Percentiles rank a stretch among this genome's conserved stretches.
Evolutionary conservation across 2,888 invertebrate genomes (phyloP).

Genomic region (Mythimna pallens): DNA sequence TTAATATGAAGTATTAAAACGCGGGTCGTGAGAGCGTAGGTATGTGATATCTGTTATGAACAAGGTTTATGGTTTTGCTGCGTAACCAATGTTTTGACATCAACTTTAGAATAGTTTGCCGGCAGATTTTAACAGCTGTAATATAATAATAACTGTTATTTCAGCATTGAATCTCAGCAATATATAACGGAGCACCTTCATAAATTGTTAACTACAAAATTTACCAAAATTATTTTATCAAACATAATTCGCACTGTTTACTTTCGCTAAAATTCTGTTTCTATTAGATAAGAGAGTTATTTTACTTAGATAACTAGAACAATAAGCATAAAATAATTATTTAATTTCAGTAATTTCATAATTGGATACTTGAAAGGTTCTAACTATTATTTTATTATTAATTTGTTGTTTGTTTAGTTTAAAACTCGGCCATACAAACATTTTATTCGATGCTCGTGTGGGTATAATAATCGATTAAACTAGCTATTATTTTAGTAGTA

Average conservation of each 20-base stretch:
- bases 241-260: not conserved
- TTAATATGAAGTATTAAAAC: constrained; percentile 48
- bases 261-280: constrained; percentile 7
- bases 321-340: not conserved
- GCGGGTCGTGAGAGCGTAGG: constrained; percentile 5
- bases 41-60: constrained; percentile 43
- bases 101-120: constrained; percentile 6
- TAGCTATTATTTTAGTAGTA: constrained; percentile 10
- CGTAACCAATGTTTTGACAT: constrained; percentile 24
- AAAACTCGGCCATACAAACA: constrained; percentile 3
- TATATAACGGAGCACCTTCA: not conserved
- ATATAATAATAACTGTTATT: not conserved
- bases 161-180: not conserved
- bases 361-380: constrained; percentile 30
- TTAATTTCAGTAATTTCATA: constrained; percentile 13
- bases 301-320: not conserved
- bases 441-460: constrained; percentile 1
- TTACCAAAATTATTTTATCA: not conserved
- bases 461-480: not conserved
- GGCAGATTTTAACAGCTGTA: constrained; percentile 20
- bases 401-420: constrained; percentile 17
- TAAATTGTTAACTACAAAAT: not conserved
- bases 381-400: constrained; percentile 24
- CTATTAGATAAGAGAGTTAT: constrained; percentile 1
- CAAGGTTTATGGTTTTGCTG: constrained; percentile 25